Conservation (phyloP, 2,113 vertebrate genomes). For the Psilopsiagon aymara region DNA sequence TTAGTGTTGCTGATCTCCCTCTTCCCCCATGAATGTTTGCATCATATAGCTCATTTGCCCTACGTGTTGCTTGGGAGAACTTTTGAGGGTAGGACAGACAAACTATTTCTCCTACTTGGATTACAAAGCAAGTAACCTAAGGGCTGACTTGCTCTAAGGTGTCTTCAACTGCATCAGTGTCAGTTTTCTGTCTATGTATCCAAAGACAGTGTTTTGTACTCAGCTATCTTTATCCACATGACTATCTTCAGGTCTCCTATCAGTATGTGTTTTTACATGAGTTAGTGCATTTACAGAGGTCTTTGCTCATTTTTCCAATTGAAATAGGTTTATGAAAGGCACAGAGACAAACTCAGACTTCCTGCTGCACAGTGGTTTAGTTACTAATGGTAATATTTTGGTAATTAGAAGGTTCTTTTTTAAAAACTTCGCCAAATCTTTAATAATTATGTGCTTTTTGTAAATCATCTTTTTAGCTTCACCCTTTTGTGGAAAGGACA, state of each 20-base stretch:
- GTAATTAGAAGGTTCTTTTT: background rate
- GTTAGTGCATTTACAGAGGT: background rate
- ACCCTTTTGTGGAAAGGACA: background rate
- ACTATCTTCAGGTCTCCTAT: background rate
- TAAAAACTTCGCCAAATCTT: background rate
- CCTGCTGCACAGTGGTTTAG: background rate
- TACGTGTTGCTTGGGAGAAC: background rate
- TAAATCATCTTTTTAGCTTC: background rate
- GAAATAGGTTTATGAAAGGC: background rate
- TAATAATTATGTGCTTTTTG: background rate
- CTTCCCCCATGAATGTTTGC: background rate
- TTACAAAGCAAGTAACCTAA: background rate
- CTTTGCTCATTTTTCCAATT: background rate
- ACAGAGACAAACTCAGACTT: background rate
- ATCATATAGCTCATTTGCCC: background rate
- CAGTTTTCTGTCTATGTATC: background rate
- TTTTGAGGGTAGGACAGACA: background rate
- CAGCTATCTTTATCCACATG: background rate
- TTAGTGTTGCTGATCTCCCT: background rate
- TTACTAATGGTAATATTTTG: background rate
- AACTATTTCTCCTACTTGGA: background rate
- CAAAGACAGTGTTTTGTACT: background rate
- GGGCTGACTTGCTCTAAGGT: background rate
- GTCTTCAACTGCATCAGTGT: background rate
- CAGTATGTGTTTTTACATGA: background rate